Percentiles rank a stretch among this genome's conserved stretches.
These are phyloP conservation scores for Sminthopsis crassicaudata DNA, from an alignment of 2,113 vertebrate species.

Conservation along the genomic window DNA sequence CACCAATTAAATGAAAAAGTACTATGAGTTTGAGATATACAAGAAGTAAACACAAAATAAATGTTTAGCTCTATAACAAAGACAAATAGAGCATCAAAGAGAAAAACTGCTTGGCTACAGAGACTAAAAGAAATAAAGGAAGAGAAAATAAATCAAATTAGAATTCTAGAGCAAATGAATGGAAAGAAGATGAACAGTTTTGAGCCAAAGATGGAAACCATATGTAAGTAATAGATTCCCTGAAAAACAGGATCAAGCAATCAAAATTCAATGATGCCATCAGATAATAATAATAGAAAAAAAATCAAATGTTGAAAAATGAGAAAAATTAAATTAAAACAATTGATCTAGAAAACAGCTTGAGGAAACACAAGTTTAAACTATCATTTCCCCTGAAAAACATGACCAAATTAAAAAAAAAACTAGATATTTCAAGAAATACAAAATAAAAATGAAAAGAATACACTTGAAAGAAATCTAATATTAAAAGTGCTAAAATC, in stretches of 20 bases:
- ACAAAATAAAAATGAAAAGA: background rate
- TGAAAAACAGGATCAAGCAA: background rate
- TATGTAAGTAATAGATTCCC: background rate
- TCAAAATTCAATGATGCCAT: background rate
- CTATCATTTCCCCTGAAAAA: background rate
- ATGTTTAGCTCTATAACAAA: background rate
- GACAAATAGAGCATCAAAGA: background rate
- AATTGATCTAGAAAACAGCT: background rate
- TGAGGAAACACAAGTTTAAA: background rate
- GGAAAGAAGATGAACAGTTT: background rate
- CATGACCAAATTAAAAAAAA: background rate
- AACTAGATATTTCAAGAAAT: background rate
- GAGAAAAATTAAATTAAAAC: background rate
- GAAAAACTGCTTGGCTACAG: background rate
- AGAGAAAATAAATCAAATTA: background rate
- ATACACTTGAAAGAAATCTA: background rate
- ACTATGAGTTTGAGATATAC: background rate
- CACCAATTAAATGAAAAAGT: background rate
- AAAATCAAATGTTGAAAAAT: background rate
- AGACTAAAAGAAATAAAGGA: background rate
- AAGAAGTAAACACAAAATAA: background rate
- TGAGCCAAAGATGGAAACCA: background rate
- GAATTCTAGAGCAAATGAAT: background rate
- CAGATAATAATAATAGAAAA: background rate
- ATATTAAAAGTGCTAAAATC: background rate